Percentiles rank a stretch among this genome's conserved stretches.
phyloP scores from a whole-genome alignment of 1,140 invertebrate species.

The Asobara japonica region DNA sequence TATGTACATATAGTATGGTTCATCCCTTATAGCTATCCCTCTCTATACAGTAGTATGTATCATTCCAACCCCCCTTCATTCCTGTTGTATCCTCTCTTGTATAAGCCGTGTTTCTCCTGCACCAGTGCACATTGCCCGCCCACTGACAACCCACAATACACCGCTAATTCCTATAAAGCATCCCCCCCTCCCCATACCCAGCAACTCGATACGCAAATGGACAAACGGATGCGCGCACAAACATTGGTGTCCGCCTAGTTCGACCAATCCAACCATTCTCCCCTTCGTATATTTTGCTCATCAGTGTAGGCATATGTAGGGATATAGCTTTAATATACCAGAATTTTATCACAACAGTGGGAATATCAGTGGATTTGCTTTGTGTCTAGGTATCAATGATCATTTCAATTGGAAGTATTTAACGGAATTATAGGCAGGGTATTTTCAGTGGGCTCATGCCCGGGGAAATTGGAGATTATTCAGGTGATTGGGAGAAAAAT shows the following conservation, averaged over 20 bases:
- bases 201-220: constrained; percentile 59
- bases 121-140: constrained; percentile 57
- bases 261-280: constrained; percentile 33
- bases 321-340: no score
- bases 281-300: no score
- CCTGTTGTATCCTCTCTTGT: constrained; percentile 1
- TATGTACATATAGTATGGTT: neutral
- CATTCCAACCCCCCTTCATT: neutral
- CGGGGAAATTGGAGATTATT: no score
- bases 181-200: no score
- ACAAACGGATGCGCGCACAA: constrained; percentile 56
- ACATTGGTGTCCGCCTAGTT: constrained; percentile 35
- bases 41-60: neutral
- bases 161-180: constrained; percentile 64
- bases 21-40: neutral
- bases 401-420: no score
- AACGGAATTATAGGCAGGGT: no score
- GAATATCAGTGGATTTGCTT: no score
- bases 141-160: constrained; percentile 62
- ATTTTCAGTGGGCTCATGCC: no score
- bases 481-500: no score
- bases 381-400: no score
- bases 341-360: no score
- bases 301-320: no score
- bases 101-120: constrained; percentile 42